Evolutionary conservation across 2,113 vertebrate genomes (phyloP), one percentile per base, ranked within the genome.

Genomic region (Neolamprologus hecqui): DNA sequence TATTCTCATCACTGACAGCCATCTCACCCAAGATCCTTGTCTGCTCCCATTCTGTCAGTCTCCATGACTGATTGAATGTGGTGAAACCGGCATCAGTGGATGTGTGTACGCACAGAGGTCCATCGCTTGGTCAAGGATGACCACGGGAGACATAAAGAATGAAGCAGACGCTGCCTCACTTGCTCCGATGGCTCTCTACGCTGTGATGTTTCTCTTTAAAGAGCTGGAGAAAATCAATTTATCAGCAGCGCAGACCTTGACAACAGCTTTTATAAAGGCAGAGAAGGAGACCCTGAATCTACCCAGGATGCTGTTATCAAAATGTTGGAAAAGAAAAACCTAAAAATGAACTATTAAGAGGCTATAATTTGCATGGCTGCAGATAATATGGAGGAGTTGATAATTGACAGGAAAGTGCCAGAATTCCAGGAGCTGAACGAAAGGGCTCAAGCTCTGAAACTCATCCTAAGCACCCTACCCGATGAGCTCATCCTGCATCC

Each of bases 71-170:
- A 89, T 86, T 90, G 90, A 86, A 84, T 77, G 89, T 60, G 4
- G 45, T 58, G 88, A 90, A 86, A 26, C 75, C 79, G 79, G 82
- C 80, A 81, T 55, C 84, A 49, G 83, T 51, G 83, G 63, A 86
- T 84, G 42, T 19, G 68, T 82, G 68, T 86, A 31, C 40, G 86
- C 77, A 75, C 65, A 86, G 53, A 85, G 35, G 63, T 21, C 53
- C 88, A 65, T 70, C 23, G 77, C 92, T 86, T 54, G 60, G 84
- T 91, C 84, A 96, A 98, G 97, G 97, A 98, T 99, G 97, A 98
- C 97, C 98, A 98, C 97, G 97, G 97, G 98, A 97, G 97, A 98
- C 97, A 97, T 97, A 97, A 98, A 97, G 97, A 98, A 98, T 97
- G 97, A 98, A 97, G 97, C 97, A 88, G 97, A 98, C 94, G 96